Conservation (phyloP, 2,113 vertebrate species). For the Carassius carassius region DNA sequence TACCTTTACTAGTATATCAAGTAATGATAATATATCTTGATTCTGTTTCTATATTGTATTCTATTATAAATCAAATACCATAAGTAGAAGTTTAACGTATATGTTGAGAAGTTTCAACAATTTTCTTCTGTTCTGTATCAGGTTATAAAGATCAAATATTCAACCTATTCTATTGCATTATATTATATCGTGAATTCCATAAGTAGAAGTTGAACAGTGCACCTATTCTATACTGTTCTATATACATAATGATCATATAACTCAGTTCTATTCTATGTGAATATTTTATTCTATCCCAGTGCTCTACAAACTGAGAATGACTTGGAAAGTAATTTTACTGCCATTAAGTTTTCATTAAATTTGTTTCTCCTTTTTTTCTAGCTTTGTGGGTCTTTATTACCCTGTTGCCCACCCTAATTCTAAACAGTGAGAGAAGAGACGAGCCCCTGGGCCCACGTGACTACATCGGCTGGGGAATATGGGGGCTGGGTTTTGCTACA, state of each 20-base stretch:
- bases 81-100: no score
- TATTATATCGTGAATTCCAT: no score
- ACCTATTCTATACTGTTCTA: neutral
- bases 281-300: neutral
- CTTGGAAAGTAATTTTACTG: neutral
- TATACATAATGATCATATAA: neutral
- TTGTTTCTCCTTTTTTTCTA: constrained; percentile 45
- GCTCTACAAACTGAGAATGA: no score
- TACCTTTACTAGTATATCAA: no score
- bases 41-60: no score
- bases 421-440: constrained; percentile 73
- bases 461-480: constrained; percentile 77
- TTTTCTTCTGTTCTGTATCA: no score
- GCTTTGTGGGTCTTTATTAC: constrained; percentile 81
- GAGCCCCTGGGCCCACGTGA: constrained; percentile 73
- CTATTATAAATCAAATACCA: no score
- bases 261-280: neutral
- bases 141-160: no score
- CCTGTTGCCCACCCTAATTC: constrained; percentile 80
- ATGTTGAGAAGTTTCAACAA: no score
- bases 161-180: no score
- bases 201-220: no score
- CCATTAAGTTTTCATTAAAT: neutral
- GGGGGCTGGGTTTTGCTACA: constrained; percentile 75
- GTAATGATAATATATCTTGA: no score